These are phyloP conservation scores for Rhopalosiphum maidis DNA, from an alignment of 1,140 invertebrate species.

Conservation along the genomic window DNA sequence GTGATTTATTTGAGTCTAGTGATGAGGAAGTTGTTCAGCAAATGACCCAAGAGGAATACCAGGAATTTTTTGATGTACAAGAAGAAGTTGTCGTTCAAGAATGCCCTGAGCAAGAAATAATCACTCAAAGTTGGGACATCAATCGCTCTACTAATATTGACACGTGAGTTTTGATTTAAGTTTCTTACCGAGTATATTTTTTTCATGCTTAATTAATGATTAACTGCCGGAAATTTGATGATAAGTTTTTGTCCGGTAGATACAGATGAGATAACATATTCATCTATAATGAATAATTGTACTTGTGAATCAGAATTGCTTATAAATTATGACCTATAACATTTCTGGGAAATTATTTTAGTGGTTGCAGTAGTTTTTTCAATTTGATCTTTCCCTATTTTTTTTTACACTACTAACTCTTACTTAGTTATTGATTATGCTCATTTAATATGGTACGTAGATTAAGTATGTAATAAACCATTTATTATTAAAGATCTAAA, in stretches of 20 bases:
- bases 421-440: too few species aligned
- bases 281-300: background rate
- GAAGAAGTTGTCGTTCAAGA: slow-evolving; percentile 62
- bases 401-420: too few species aligned
- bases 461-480: too few species aligned
- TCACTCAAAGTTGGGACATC: slow-evolving; percentile 47
- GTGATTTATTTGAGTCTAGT: slow-evolving; percentile 43
- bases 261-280: background rate
- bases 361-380: too few species aligned
- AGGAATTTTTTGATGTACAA: slow-evolving; percentile 61
- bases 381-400: too few species aligned
- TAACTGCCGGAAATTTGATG: background rate
- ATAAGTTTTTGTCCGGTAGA: background rate
- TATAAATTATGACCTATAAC: background rate
- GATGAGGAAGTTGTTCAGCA: slow-evolving; percentile 30
- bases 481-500: too few species aligned
- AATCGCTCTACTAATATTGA: slow-evolving; percentile 55
- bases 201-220: background rate
- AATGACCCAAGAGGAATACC: slow-evolving; percentile 27
- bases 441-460: too few species aligned
- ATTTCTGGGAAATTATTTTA: background rate
- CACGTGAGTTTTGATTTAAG: slow-evolving; percentile 22
- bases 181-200: background rate
- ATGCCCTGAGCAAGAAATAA: slow-evolving; percentile 59
- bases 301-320: background rate